Evolutionary conservation across 2,888 invertebrate genomes (phyloP).

Genomic region (Drosophila nr. medialis): DNA sequence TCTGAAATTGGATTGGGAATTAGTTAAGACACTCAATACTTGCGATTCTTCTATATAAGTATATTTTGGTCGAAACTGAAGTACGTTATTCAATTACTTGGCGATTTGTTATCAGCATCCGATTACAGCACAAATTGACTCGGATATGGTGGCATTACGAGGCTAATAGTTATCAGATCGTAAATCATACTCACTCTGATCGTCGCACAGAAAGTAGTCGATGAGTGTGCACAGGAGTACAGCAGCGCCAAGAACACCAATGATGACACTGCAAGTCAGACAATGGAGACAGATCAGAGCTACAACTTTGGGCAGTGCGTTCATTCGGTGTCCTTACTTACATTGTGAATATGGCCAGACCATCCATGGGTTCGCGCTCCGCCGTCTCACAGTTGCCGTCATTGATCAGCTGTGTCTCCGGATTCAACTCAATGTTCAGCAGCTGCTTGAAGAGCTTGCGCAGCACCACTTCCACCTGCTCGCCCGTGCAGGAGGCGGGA

Average conservation of each 20-base stretch:
- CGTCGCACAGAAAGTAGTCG: conserved; percentile 56
- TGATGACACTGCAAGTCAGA: conserved; percentile 39
- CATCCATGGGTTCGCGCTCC: conserved; percentile 43
- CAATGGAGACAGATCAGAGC: background rate
- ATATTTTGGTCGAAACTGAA: background rate
- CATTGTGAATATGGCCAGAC: conserved; percentile 71
- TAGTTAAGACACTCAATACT: background rate
- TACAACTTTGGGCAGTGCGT: background rate
- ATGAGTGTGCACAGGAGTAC: conserved; percentile 51
- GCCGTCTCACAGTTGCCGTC: conserved; percentile 35
- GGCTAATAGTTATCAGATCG: background rate
- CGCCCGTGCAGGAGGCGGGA: conserved; percentile 61
- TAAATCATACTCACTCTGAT: conserved; percentile 45
- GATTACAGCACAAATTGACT: too few relatives aligned
- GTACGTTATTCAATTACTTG: background rate
- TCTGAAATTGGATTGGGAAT: conserved; percentile 19
- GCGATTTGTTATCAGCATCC: background rate
- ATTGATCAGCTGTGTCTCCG: conserved; percentile 1
- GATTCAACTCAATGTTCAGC: conserved; percentile 31
- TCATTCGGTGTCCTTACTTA: conserved; percentile 39
- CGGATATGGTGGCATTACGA: background rate
- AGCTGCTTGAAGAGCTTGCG: conserved; percentile 38
- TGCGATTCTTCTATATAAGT: background rate
- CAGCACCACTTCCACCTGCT: conserved; percentile 45
- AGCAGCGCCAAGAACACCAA: conserved; percentile 31